Percentiles rank a stretch among this genome's conserved stretches.
Evolutionary conservation across 2,888 invertebrate genomes (phyloP).

Genomic region (Hemithea aestivaria): DNA sequence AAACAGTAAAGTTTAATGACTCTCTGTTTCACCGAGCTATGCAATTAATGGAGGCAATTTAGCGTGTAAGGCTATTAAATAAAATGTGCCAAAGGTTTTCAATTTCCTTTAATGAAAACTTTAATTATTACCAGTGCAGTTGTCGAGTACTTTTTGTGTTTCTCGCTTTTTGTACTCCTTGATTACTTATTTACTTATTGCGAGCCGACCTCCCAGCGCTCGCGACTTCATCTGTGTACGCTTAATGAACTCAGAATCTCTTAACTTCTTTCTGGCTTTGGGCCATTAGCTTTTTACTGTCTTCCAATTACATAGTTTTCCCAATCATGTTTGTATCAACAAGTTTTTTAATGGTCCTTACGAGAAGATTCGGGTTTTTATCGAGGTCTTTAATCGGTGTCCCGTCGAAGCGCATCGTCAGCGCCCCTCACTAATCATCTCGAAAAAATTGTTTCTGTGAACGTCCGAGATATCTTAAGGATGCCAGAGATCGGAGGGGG

Average conservation of each 20-base stretch:
- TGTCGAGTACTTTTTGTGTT: constrained; percentile 41
- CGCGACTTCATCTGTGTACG: constrained; percentile 41
- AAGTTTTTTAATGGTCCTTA: constrained; percentile 24
- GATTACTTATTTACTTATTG: constrained; percentile 58
- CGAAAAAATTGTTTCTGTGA: constrained; percentile 51
- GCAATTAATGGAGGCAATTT: constrained; percentile 62
- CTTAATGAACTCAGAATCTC: constrained; percentile 30
- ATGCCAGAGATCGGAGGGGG: constrained; percentile 66
- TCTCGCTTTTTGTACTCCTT: constrained; percentile 51
- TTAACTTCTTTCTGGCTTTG: constrained; percentile 10
- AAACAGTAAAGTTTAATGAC: constrained; percentile 39
- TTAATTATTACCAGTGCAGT: constrained; percentile 46
- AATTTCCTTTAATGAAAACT: constrained; percentile 49
- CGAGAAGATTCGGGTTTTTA: constrained; percentile 39
- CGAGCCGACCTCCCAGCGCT: constrained; percentile 39
- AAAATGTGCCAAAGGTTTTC: constrained; percentile 56
- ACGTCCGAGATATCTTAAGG: constrained; percentile 59
- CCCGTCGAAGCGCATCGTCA: constrained; percentile 43
- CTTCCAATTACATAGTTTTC: constrained; percentile 18
- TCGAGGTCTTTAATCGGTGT: constrained; percentile 52
- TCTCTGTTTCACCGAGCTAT: constrained; percentile 42
- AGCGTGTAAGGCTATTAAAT: constrained; percentile 60
- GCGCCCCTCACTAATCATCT: constrained; percentile 60
- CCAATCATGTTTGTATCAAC: constrained; percentile 22
- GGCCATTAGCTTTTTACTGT: constrained; percentile 15